Base-by-base conservation (phyloP, 2,113 vertebrate genomes). In the Apistogramma diplotaenia region DNA sequence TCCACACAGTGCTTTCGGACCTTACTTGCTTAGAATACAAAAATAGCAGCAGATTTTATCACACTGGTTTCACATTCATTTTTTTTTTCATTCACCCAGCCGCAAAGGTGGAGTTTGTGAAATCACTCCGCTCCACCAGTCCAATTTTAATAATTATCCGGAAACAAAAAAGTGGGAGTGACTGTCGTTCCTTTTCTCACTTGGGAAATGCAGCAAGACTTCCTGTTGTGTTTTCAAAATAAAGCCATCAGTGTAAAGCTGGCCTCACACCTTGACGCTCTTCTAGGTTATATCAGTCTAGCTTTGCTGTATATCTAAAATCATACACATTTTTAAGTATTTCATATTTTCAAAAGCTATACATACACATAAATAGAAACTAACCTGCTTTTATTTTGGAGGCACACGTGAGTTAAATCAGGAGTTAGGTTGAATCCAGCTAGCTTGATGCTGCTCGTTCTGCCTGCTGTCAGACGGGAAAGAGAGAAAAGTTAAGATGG, bases 371-470 rank as follows among this genome's bases (percentile, higher is more conserved):
- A 11, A 19, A 53, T 8, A 6, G 3, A 8, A 12, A 9, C 3
- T 1, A 16, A 9, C 33, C 1, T 1, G n/a, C 54, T 71, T 85
- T 89, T 88, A 85, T 74, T 89, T 81, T 77, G 54, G 12, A 75
- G 53, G 31, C 5, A 13, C 1, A 6, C 1, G 5, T 2, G 2
- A 19, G 2, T 6, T 2, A 60, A 55, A 15, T 72, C 65, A 53
- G 74, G 33, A 19, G 27, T 54, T 4, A 11, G 5, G 58, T 12
- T 27, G 7, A 3, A 16, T 7, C 1, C 6, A 1, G 2, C 19
- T 3, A 6, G 6, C 27, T 73, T 35, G 12, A 57, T 12, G 2
- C 18, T 1, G 35, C 0, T 81, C 10, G 2, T 10, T 54, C 33
- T 55, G 29, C 15, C 46, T 70, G 77, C 76, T 21, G 76, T 37